Percentiles rank a stretch among this genome's conserved stretches.
These are phyloP conservation scores for Amblyraja radiata DNA, from an alignment of 2,797 vertebrate genomes.

Conservation along the genomic window DNA sequence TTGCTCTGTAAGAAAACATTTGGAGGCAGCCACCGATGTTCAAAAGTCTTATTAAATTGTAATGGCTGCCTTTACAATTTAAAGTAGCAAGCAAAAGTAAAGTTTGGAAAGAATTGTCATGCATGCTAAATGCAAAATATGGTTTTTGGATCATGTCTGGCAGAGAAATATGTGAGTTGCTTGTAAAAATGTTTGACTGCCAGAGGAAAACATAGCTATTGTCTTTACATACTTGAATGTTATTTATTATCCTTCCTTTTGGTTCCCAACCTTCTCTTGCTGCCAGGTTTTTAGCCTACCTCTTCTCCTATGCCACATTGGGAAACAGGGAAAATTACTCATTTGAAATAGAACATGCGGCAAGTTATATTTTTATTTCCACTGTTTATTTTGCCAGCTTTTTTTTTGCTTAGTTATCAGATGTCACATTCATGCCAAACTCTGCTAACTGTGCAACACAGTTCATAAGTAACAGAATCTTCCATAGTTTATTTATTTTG, in stretches of 20 bases:
- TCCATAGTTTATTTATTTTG: neutral
- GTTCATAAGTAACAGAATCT: neutral
- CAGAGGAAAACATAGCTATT: neutral
- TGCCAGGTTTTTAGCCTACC: neutral
- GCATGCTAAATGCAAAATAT: neutral
- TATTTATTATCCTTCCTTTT: neutral
- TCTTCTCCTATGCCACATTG: neutral
- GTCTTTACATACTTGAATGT: no score
- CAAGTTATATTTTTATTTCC: neutral
- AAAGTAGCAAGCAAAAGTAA: neutral
- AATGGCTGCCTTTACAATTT: neutral
- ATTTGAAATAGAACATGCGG: neutral
- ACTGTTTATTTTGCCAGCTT: neutral
- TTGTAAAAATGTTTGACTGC: neutral
- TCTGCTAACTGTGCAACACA: neutral
- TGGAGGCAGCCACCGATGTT: neutral
- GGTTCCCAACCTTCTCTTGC: neutral
- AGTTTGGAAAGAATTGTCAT: neutral
- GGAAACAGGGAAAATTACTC: neutral
- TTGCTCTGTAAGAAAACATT: neutral
- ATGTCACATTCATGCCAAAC: neutral
- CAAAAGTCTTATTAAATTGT: neutral
- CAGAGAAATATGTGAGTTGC: no score
- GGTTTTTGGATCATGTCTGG: neutral
- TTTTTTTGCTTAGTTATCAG: neutral